These are phyloP conservation scores for Acrobasis repandana DNA, from an alignment of 2,888 invertebrate species.

Conservation along the genomic window DNA sequence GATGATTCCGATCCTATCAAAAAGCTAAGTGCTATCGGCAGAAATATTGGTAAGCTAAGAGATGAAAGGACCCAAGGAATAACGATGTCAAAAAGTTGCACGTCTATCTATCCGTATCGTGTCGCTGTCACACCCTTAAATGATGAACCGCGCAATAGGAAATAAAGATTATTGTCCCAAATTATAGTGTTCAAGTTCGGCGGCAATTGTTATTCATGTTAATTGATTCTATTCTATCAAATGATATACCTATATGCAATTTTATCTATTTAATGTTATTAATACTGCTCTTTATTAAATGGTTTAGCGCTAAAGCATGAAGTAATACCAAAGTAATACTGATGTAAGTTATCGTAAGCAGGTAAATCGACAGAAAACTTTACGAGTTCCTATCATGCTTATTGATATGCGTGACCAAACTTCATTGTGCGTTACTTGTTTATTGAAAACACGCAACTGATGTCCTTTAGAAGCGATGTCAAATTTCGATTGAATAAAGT, in stretches of 20 bases:
- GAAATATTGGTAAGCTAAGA: conserved; percentile 68
- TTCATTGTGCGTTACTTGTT: conserved; percentile 11
- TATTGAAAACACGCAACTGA: conserved; percentile 21
- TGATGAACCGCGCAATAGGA: conserved; percentile 50
- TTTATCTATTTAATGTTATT: background rate
- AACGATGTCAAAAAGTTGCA: conserved; percentile 68
- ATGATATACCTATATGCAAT: background rate
- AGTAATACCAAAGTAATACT: background rate
- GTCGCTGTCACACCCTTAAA: conserved; percentile 65
- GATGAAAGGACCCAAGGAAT: conserved; percentile 61
- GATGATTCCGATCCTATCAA: conserved; percentile 64
- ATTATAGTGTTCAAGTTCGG: conserved; percentile 31
- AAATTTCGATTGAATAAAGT: conserved; percentile 25
- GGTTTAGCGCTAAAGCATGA: background rate
- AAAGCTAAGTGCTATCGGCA: conserved; percentile 73
- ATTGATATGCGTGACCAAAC: conserved; percentile 4
- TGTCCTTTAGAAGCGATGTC: conserved; percentile 1
- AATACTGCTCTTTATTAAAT: background rate
- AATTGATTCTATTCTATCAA: background rate
- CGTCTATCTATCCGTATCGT: conserved; percentile 70
- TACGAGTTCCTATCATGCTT: conserved; percentile 10
- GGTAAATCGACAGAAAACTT: background rate
- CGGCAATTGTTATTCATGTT: background rate
- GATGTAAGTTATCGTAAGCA: background rate
- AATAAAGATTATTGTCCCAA: conserved; percentile 37